A percentile compares a stretch with the other conserved stretches of the same genome.
These are phyloP conservation scores for Sesamia inferens DNA, from an alignment of 2,888 invertebrate species.

Conservation along the genomic window DNA sequence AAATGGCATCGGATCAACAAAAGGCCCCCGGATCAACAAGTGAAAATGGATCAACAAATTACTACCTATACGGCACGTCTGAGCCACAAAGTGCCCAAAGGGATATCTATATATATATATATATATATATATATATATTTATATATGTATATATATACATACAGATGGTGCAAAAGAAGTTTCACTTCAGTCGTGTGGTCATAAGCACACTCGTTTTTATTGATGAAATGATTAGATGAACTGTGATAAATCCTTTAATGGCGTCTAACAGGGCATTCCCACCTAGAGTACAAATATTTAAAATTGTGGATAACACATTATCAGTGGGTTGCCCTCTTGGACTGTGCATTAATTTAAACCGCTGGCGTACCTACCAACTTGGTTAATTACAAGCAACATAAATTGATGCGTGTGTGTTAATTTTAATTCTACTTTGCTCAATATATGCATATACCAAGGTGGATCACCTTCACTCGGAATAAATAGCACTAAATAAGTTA, in stretches of 20 bases:
- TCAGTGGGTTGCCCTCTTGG: slow-evolving; percentile 41
- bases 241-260: neutral
- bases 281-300: neutral
- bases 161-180: no score
- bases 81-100: no score
- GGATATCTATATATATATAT: no score
- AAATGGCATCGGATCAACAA: no score
- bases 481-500: slow-evolving; percentile 26
- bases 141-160: no score
- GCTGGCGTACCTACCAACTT: slow-evolving; percentile 13
- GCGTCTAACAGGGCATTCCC: neutral
- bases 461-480: slow-evolving; percentile 37
- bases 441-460: slow-evolving; percentile 37
- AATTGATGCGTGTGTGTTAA: slow-evolving; percentile 18
- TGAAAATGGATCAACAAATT: no score
- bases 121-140: no score
- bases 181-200: no score
- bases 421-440: slow-evolving; percentile 41
- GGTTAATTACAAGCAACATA: slow-evolving; percentile 32
- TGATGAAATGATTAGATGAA: slow-evolving; percentile 10
- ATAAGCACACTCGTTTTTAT: no score
- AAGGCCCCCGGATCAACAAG: no score
- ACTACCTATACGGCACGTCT: no score
- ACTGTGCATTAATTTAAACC: slow-evolving; percentile 43
- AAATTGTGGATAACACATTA: slow-evolving; percentile 5